These are phyloP conservation scores for Oscheius sp. DNA, from an alignment of 2,888 invertebrate genomes.

Conservation along the genomic window DNA sequence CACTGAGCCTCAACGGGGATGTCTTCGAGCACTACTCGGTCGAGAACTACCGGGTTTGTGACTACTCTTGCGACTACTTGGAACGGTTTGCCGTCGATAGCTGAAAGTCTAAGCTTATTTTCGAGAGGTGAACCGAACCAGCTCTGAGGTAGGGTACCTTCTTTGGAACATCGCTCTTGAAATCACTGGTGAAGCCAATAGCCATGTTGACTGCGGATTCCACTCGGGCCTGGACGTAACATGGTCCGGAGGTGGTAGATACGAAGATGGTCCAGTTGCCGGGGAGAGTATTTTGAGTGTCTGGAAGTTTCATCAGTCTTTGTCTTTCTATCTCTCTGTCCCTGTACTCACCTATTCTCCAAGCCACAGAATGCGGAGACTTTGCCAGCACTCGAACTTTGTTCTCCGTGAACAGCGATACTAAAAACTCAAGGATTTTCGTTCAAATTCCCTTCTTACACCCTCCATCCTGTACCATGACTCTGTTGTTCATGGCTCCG, in stretches of 20 bases:
- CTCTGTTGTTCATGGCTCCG: neutral
- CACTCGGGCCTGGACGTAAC: constrained; percentile 3
- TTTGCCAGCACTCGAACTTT: too few relatives aligned
- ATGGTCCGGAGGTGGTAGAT: neutral
- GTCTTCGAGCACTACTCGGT: neutral
- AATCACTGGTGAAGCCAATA: neutral
- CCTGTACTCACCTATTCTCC: neutral
- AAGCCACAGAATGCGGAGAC: neutral
- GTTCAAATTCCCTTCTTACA: neutral
- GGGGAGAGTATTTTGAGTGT: neutral
- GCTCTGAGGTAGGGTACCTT: constrained; percentile 2
- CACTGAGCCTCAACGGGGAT: neutral
- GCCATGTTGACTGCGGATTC: constrained; percentile 6
- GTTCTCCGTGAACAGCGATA: neutral
- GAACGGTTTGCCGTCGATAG: neutral
- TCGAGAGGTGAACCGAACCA: neutral
- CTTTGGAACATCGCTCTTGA: neutral
- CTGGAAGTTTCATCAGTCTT: neutral
- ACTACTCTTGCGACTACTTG: neutral
- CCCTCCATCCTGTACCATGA: neutral
- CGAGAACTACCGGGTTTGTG: neutral
- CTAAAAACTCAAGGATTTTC: neutral
- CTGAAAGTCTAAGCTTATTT: neutral
- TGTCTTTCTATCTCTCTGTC: neutral
- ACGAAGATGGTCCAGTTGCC: neutral